Conservation (phyloP, 2,113 vertebrate genomes). For the Eubucco bourcierii region DNA sequence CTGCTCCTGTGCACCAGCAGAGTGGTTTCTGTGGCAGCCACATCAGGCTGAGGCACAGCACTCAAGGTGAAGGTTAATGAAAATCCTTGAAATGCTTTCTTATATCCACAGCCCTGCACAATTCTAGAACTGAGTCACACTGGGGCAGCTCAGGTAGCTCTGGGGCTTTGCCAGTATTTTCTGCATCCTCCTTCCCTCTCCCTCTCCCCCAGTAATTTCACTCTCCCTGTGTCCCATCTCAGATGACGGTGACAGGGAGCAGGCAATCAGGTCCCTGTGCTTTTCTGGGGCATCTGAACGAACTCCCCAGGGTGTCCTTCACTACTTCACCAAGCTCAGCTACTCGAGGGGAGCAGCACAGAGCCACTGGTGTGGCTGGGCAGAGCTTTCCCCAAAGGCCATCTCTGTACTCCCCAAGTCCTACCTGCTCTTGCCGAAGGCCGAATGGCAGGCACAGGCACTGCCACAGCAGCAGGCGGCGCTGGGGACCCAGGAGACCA, state of each 20-base stretch:
- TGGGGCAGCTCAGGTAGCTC: not conserved
- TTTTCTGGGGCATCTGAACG: not conserved
- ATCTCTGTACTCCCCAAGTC: not conserved
- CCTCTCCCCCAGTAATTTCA: not conserved
- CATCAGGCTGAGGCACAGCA: not conserved
- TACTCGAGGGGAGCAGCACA: not conserved
- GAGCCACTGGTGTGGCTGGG: not conserved
- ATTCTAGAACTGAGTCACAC: not conserved
- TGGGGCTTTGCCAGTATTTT: not conserved
- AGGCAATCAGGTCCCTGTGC: not conserved
- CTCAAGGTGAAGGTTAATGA: not conserved
- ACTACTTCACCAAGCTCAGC: not conserved
- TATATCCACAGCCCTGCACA: not conserved
- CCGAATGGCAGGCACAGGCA: conserved; percentile 84
- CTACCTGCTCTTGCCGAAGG: conserved; percentile 84
- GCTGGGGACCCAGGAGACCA: conserved; percentile 89
- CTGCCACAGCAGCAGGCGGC: conserved; percentile 78
- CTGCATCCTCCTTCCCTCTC: not conserved
- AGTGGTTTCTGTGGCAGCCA: not conserved
- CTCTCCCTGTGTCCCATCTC: not conserved
- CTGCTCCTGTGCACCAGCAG: not conserved
- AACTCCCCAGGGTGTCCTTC: not conserved
- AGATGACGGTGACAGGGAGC: not conserved
- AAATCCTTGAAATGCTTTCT: not conserved
- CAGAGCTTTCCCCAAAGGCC: not conserved